phyloP scores from a whole-genome alignment of 2,888 invertebrate species.

The Gryllus longicercus region DNA sequence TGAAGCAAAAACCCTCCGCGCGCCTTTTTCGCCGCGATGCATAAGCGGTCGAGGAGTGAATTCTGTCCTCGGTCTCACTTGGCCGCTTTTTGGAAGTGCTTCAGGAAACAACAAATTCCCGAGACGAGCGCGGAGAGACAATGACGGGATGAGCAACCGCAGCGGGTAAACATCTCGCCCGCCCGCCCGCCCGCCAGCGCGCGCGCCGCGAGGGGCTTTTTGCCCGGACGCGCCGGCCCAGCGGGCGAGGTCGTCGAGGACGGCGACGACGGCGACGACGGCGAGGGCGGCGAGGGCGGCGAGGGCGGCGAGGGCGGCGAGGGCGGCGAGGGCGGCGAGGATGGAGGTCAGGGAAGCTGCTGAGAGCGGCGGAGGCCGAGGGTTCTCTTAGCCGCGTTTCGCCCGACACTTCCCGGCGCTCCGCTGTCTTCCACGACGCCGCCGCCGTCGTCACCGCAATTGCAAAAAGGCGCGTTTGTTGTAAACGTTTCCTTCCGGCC shows the following conservation, averaged over 20 bases:
- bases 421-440: background rate
- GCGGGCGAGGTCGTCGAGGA: background rate
- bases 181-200: no score
- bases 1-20: no score
- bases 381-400: background rate
- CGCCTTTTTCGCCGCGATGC: no score
- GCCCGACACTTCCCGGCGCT: background rate
- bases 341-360: background rate
- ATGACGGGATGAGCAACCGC: background rate
- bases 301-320: no score
- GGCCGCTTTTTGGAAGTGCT: background rate
- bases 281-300: no score
- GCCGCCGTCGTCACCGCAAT: background rate
- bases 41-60: no score
- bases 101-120: slow-evolving; percentile 6
- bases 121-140: background rate
- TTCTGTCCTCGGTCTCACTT: no score
- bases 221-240: no score
- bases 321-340: slow-evolving; percentile 2
- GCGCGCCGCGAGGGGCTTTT: no score
- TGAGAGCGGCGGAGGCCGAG: no score
- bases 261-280: no score
- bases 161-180: background rate
- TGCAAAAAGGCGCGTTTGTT: slow-evolving; percentile 17
- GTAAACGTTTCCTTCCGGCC: background rate